Evolutionary conservation across 2,113 vertebrate species (phyloP), one percentile per base, ranked within the genome.

Genomic region (Chloroceryle aenea): DNA sequence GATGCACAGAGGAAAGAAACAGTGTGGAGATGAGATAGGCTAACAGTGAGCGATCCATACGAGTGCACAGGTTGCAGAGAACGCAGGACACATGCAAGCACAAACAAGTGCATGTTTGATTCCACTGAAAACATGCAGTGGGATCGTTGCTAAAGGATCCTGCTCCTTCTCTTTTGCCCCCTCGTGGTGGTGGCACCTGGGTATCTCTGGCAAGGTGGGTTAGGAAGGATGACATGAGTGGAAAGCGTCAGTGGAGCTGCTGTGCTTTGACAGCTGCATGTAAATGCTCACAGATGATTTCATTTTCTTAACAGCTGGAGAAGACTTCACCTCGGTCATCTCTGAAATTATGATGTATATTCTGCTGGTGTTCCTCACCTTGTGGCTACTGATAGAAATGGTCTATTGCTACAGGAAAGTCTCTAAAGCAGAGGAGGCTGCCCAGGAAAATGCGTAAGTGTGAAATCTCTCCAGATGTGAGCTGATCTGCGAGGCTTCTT

Each of bases 271-370:
- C 21, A 66, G 40, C 87, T 64, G 64, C 16, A 2, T 6, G 21
- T 20, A 16, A 93, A 10, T n/a, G 32, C 52, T 32, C 8, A 9
- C 27, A 48, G 40, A 23, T 20, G 11, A 4, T 82, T 74, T 74
- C 25, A 2, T 69, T 90, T 66, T 89, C 92, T 90, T 79, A 64
- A 62, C 98, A 99, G 99, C 98, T 68, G 98, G 96, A 88, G 90
- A 96, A 69, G 98, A 99, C 95, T 90, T 98, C 87, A 98, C 99
- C 8, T 99, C 99, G 0, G 96, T 99, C 93, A 99, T 99, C 98
- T 99, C 99, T 3, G 98, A 99, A 97, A 99, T 99, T 86, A 99
- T 99, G 99, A 99, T 99, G 99, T 99, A 99, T 52, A 98, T 99
- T 89, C 98, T 99, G 71, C 98, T 99, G 96, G 99, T 99, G 85